Percentiles rank a stretch among this genome's conserved stretches.
Evolutionary conservation across 2,113 vertebrate genomes (phyloP).

Genomic region (Podocnemis expansa): DNA sequence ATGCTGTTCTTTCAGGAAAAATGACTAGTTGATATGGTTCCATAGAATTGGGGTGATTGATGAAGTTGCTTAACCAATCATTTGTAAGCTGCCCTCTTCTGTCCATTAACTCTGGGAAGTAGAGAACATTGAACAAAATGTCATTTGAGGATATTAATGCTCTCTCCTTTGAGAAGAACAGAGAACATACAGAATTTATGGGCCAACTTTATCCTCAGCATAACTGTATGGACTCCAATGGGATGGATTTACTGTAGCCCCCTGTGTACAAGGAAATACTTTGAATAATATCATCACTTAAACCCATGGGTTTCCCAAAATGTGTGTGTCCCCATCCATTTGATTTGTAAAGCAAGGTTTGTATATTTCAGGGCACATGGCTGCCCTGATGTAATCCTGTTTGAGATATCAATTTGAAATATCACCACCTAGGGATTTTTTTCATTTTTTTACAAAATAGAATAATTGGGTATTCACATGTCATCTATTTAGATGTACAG

Average conservation of each 20-base stretch:
- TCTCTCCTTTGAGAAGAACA: fast-evolving
- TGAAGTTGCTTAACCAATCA: not conserved
- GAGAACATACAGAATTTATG: not conserved
- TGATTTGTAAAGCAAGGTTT: fast-evolving
- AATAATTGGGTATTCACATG: constrained; percentile 1
- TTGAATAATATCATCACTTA: not conserved
- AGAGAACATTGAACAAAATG: not conserved
- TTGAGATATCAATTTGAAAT: fast-evolving
- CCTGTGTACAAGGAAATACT: not conserved
- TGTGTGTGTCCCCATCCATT: fast-evolving
- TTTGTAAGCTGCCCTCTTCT: not conserved
- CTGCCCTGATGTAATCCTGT: not conserved
- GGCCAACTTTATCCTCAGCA: not conserved
- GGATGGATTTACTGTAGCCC: not conserved
- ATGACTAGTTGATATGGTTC: not conserved
- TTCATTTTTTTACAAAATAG: not conserved
- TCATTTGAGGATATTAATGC: not conserved
- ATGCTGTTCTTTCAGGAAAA: not conserved
- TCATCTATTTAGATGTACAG: not conserved
- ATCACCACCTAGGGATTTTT: not conserved
- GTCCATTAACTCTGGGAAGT: not conserved
- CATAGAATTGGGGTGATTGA: not conserved
- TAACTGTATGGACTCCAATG: fast-evolving
- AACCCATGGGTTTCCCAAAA: not conserved
- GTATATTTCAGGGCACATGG: fast-evolving